Evolutionary conservation across 2,797 vertebrate species (phyloP).

Genomic region (Sphenopsis melanotis): DNA sequence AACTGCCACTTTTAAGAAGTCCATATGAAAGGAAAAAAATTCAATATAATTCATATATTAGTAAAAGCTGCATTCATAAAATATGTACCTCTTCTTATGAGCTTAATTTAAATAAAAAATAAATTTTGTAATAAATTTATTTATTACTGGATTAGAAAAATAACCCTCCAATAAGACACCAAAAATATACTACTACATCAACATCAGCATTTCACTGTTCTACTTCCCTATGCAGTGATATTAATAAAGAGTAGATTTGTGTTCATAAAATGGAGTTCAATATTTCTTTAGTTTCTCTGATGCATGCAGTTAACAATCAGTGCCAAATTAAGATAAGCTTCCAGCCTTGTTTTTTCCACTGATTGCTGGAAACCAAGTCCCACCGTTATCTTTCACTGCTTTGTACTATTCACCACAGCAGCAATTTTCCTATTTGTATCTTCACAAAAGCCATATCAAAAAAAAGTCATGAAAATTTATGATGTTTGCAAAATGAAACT

Average conservation of each 20-base stretch:
- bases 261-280: not conserved
- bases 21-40: not conserved
- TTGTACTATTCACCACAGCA: not conserved
- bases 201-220: not conserved
- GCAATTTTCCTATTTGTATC: not conserved
- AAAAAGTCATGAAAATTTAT: not conserved
- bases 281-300: not conserved
- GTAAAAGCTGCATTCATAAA: not conserved
- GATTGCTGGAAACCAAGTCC: not conserved
- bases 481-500: not conserved
- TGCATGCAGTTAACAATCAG: not conserved
- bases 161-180: not conserved
- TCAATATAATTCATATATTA: not conserved
- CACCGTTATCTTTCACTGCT: not conserved
- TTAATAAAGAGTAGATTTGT: not conserved
- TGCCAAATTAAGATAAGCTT: not conserved
- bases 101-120: not conserved
- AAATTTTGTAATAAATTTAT: not conserved
- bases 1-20: not conserved
- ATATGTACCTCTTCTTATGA: not conserved
- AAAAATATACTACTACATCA: not conserved
- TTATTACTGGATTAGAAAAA: not conserved
- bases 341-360: not conserved
- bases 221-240: not conserved
- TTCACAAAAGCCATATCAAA: not conserved